Evolutionary conservation across 2,888 invertebrate genomes (phyloP).

Genomic region (Athetis lepigone): DNA sequence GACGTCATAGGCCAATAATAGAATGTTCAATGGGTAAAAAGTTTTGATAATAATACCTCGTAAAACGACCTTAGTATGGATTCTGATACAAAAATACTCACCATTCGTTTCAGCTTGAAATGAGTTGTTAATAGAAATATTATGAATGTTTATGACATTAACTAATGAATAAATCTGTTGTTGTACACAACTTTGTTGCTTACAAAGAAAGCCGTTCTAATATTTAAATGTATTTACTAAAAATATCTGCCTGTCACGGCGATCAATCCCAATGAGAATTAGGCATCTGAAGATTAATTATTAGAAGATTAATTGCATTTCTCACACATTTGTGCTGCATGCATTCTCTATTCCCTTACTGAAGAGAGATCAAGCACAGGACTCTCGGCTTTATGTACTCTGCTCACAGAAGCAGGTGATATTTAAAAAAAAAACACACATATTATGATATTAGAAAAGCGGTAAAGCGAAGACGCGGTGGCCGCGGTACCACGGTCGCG

Average conservation of each 20-base stretch:
- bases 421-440: neutral
- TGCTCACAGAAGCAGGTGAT: no score
- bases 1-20: conserved; percentile 69
- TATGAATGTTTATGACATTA: conserved; percentile 25
- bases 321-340: no score
- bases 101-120: conserved; percentile 22
- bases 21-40: conserved; percentile 56
- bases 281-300: no score
- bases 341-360: no score
- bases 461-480: no score
- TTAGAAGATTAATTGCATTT: no score
- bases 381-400: no score
- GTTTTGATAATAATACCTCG: conserved; percentile 38
- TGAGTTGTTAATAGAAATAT: conserved; percentile 29
- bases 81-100: conserved; percentile 29
- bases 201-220: conserved; percentile 3
- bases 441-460: no score
- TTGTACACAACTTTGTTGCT: neutral
- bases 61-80: conserved; percentile 35
- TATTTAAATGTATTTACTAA: neutral
- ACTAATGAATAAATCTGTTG: conserved; percentile 7
- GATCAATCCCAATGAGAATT: no score
- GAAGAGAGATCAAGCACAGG: no score
- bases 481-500: no score
- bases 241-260: no score